Percentiles rank a stretch among this genome's conserved stretches.
These are phyloP conservation scores for Trematomus bernacchii DNA, from an alignment of 2,797 vertebrate species.

Conservation along the genomic window DNA sequence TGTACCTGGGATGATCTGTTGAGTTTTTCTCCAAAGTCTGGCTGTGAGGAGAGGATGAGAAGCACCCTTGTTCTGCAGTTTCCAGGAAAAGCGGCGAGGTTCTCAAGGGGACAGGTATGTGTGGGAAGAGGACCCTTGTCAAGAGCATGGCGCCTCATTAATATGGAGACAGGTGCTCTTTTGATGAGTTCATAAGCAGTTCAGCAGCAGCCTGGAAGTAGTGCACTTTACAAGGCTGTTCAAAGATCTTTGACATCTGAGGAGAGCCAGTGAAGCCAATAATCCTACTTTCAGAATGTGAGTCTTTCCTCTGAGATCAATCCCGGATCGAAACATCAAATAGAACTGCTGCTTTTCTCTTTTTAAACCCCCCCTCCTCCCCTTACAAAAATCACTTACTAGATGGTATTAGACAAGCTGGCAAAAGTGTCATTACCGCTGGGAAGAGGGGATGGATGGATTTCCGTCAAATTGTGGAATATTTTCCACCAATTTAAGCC, in stretches of 20 bases:
- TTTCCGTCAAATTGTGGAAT: constrained; percentile 91
- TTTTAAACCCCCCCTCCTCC: constrained; percentile 69
- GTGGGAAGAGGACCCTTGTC: constrained; percentile 84
- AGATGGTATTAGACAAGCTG: constrained; percentile 91
- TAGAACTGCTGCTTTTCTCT: constrained; percentile 92
- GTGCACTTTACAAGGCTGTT: constrained; percentile 98
- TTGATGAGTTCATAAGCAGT: constrained; percentile 97
- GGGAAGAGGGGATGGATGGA: constrained; percentile 85
- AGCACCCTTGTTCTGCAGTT: constrained; percentile 71
- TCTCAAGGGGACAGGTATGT: constrained; percentile 85
- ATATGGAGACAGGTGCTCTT: constrained; percentile 91
- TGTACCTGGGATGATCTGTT: constrained; percentile 28
- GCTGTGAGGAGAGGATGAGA: constrained; percentile 57
- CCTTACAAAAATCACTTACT: constrained; percentile 91
- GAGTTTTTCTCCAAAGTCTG: constrained; percentile 28
- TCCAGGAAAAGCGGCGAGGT: constrained; percentile 81
- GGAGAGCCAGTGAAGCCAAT: constrained; percentile 98
- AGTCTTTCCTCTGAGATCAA: constrained; percentile 97
- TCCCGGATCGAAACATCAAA: constrained; percentile 99
- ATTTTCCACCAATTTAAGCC: constrained; percentile 88
- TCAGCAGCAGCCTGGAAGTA: constrained; percentile 92
- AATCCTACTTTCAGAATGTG: constrained; percentile 99
- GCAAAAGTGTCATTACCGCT: constrained; percentile 88
- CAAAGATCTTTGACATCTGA: constrained; percentile 99
- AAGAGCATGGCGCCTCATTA: constrained; percentile 87